Percentiles rank a stretch among this genome's conserved stretches.
Conservation (phyloP, 2,888 invertebrate genomes). For the Drosophila cracens region DNA sequence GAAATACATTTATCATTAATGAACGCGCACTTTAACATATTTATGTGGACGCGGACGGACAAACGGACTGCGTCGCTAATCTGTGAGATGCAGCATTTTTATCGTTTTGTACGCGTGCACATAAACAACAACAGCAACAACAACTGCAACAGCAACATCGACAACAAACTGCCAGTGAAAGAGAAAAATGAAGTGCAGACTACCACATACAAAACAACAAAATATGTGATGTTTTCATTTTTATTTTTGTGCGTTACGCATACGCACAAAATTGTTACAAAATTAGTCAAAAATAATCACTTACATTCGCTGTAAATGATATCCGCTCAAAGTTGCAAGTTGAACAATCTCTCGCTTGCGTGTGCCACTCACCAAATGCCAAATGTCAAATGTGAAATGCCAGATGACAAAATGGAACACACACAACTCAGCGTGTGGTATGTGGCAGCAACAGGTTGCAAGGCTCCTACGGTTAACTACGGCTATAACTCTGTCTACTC, state of each 20-base stretch:
- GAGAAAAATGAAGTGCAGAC: background rate
- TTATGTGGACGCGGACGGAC: constrained; percentile 21
- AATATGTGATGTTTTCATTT: background rate
- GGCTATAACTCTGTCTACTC: constrained; percentile 9
- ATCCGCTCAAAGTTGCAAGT: constrained; percentile 5
- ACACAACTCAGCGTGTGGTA: background rate
- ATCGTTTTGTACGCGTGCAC: constrained; percentile 27
- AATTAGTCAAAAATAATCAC: constrained; percentile 17
- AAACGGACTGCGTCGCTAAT: constrained; percentile 19
- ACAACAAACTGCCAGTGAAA: background rate
- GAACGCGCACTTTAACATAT: constrained; percentile 5
- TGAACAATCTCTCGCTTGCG: background rate
- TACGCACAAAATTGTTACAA: constrained; percentile 50
- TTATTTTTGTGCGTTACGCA: constrained; percentile 28
- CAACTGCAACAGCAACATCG: constrained; percentile 29
- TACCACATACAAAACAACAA: background rate
- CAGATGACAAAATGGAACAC: constrained; percentile 4
- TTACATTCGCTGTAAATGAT: constrained; percentile 35
- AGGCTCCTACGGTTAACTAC: background rate
- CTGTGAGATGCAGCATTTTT: constrained; percentile 27
- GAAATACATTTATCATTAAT: constrained; percentile 20
- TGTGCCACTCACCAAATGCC: constrained; percentile 7
- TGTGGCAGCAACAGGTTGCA: constrained; percentile 31
- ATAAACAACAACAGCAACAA: constrained; percentile 51
- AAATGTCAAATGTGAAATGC: constrained; percentile 6